Base-by-base conservation (phyloP, 2,888 invertebrate genomes). In the Baronia brevicornis region DNA sequence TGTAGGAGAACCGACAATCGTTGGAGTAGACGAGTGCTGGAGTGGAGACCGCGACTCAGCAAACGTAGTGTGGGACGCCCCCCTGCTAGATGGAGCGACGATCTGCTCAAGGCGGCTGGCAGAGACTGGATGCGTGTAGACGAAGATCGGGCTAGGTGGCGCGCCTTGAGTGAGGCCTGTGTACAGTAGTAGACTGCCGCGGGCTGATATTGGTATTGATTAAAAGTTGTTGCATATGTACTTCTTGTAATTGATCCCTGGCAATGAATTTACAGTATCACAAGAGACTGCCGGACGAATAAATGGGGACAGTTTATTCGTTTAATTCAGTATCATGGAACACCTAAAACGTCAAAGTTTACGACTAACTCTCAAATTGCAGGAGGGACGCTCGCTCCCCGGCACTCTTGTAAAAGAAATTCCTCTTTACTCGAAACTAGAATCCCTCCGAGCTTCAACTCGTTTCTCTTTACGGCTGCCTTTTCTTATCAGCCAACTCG, bases 291-390 rank as follows among this genome's bases (percentile, higher is more conserved):
- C 44, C 41, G 37, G 25, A 44, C 46, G 40, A 43, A 47, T 39
- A 50, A 44, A 47, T 41, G 35, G 43, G 40, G 35, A 40, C 33
- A 42, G 43, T n/a, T n/a, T n/a, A n/a, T 43, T 41, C 40, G 38
- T 46, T 50, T 48, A 48, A 47, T 47, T 48, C 38, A 35, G 40
- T 62, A 54, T 60, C 58, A 55, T 60, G 62, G 63, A 67, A 62
- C 72, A 61, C 64, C 66, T 61, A 69, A 68, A 66, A 60, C 69
- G 64, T 70, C 77, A 74, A 75, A 72, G 48, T 75, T 75, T 74
- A 74, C 70, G 77, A 73, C 61, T 54, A 61, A 56, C 61, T 59
- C 60, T 63, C 64, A 65, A 68, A 72, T 62, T 63, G 64, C 70
- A 70, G 68, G 70, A n/a, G n/a, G n/a, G n/a, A 69, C 68, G 68